These are phyloP conservation scores for Capricornis sumatraensis DNA, from an alignment of 2,113 vertebrate species.

Conservation along the genomic window DNA sequence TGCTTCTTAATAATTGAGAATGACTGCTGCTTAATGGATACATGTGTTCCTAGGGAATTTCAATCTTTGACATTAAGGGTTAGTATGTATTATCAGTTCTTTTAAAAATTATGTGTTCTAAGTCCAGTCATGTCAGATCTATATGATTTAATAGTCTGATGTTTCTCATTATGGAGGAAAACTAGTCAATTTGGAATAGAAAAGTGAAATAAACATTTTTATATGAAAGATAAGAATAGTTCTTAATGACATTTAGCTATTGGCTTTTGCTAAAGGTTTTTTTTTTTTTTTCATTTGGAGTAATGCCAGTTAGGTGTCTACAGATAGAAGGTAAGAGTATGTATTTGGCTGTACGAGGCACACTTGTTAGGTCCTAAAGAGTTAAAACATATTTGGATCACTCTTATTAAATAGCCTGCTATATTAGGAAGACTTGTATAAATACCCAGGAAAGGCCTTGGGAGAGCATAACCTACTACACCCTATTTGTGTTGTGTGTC, in stretches of 20 bases:
- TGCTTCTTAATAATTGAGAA: slow-evolving; percentile 72
- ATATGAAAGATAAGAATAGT: slow-evolving; percentile 51
- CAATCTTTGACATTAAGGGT: slow-evolving; percentile 64
- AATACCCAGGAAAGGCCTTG: slow-evolving; percentile 27
- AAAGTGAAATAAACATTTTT: slow-evolving; percentile 54
- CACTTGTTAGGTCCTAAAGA: neutral
- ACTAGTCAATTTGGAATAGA: slow-evolving; percentile 56
- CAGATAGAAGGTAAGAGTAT: neutral
- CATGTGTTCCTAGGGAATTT: slow-evolving; percentile 58
- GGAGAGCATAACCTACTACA: neutral
- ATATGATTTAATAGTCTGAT: slow-evolving; percentile 50
- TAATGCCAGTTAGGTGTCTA: neutral
- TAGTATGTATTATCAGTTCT: slow-evolving; percentile 58
- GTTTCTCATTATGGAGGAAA: slow-evolving; percentile 60
- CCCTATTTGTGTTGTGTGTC: slow-evolving; percentile 44
- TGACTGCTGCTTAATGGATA: slow-evolving; percentile 70
- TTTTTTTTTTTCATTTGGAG: neutral
- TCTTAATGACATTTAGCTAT: slow-evolving; percentile 29
- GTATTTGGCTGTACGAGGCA: neutral
- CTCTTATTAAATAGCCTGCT: slow-evolving; percentile 43
- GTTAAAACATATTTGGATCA: neutral
- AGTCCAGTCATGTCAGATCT: slow-evolving; percentile 50
- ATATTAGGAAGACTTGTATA: slow-evolving; percentile 42
- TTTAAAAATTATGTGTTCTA: slow-evolving; percentile 63
- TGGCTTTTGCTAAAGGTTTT: slow-evolving; percentile 25